Evolutionary conservation across 1,140 invertebrate species (phyloP), one percentile per base, ranked within the genome.

Genomic region (Macrobrachium rosenbergii): DNA sequence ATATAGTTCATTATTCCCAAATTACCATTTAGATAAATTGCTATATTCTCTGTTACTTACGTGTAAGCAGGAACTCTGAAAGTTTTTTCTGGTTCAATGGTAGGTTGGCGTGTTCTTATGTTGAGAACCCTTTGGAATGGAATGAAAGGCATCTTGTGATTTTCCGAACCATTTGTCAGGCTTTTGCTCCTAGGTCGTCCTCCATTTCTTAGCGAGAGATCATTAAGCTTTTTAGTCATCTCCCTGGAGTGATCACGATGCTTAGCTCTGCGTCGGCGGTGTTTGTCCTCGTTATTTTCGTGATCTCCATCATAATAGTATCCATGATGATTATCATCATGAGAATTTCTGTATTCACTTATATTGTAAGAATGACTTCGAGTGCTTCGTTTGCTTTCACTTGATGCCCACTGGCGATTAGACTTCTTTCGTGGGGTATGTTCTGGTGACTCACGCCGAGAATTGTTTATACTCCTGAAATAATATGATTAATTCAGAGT

Each of bases 121-220:
- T 72, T 72, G 2, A n/a, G 69, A 43, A 72, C 69, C 21, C 69
- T 72, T n/a, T 72, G 69, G 69, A 72, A 72, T 14, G 69, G 69
- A 43, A 72, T 72, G 69, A 23, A 72, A 43, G 69, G 69, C 69
- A 23, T 28, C 69, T 72, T 72, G 69, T 52, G 7, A 5, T 52
- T 52, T 8, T 12, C 52, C 12, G 52, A 52, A 8, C 52, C 52
- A 52, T 52, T 52, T 10, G 52, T 52, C 7, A 52, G 52, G 52
- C 52, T 52, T 52, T 52, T 52, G 21, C 11, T 43, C 69, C 37
- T 17, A 16, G 69, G 21, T 23, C n/a, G 19, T 23, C 69, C 69
- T 23, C 69, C n/a, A n/a, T 72, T 72, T 72, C 69, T 72, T 72
- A 17, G 6, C 21, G 69, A 72, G 69, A 52, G 52, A 52, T 52